Base-by-base conservation (phyloP, 1,140 invertebrate species). In the Branchinecta lindahli region DNA sequence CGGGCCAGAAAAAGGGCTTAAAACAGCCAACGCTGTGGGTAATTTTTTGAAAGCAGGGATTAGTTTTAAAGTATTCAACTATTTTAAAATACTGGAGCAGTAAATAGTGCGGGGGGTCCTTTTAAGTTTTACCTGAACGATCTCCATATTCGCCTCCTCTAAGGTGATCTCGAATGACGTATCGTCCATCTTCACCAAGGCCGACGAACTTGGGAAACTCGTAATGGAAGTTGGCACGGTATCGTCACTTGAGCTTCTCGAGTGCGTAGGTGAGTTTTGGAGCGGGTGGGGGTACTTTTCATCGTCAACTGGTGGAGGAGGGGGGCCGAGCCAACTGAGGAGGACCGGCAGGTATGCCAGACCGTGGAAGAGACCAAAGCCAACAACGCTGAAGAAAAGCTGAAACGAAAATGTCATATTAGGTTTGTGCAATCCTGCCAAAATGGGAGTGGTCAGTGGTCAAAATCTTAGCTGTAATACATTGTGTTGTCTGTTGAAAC, bases 281-380 rank as follows among this genome's bases (percentile, higher is more conserved):
- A 70, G 8, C 67, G 72, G 70, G 69, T 70, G 61, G 66, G 67
- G 52, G 33, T 68, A 73, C 8, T 52, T 44, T 20, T 67, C 44
- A 70, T 61, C 67, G 12, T 69, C 12, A 47, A 20, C 18, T 65
- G n/a, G 20, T 33, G 66, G 66, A 74, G 79, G 73, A 66, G 76
- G 73, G n/a, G 84, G 81, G 33, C 84, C 83, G 8, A 81, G 74
- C 68, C 82, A 74, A 68, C 83, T 84, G 15, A 85, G 75, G 46
- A 85, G 76, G 7, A 84, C 82, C 0, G 84, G 84, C 67, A 85
- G 75, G 75, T 83, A 83, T 66, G 81, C 75, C 44, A 85, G 74
- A 44, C 83, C 84, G 73, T 85, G 83, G 75, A 82, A 85, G 33
- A 84, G 74, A 44, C 84, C 84, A 75, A 83, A 84, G 46, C 82